A percentile compares a stretch with the other conserved stretches of the same genome.
Conservation (phyloP, 2,888 invertebrate genomes). For the Drosophila nr. perissopoda region DNA sequence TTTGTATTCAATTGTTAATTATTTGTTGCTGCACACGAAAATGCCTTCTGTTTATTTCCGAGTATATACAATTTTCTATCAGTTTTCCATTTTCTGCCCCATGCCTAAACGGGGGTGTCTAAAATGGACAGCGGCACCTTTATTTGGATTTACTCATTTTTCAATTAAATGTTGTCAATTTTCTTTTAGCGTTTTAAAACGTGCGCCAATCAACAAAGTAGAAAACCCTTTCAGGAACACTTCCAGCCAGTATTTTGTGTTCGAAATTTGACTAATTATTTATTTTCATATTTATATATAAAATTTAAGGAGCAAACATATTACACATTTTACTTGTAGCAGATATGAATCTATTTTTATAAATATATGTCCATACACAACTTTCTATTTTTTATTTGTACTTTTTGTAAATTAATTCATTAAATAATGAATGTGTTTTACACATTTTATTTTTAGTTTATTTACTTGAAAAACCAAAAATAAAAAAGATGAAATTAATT, state of each 20-base stretch:
- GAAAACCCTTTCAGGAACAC: neutral
- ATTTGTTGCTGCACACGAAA: neutral
- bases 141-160: conserved; percentile 21
- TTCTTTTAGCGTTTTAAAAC: neutral
- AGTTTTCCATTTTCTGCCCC: too few relatives aligned
- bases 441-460: too few relatives aligned
- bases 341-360: too few relatives aligned
- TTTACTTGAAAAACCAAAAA: too few relatives aligned
- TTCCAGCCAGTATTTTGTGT: neutral
- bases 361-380: too few relatives aligned
- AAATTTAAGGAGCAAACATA: too few relatives aligned
- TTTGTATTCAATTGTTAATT: neutral
- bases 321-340: too few relatives aligned
- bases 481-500: too few relatives aligned
- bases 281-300: neutral
- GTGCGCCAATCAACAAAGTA: neutral
- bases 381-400: too few relatives aligned
- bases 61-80: neutral
- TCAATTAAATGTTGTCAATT: conserved; percentile 9
- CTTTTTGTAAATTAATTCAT: too few relatives aligned
- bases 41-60: neutral
- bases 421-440: too few relatives aligned
- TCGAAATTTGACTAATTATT: neutral
- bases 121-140: conserved; percentile 14
- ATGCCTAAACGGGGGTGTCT: neutral